Base-by-base conservation (phyloP, 2,113 vertebrate species). In the Calypte anna region DNA sequence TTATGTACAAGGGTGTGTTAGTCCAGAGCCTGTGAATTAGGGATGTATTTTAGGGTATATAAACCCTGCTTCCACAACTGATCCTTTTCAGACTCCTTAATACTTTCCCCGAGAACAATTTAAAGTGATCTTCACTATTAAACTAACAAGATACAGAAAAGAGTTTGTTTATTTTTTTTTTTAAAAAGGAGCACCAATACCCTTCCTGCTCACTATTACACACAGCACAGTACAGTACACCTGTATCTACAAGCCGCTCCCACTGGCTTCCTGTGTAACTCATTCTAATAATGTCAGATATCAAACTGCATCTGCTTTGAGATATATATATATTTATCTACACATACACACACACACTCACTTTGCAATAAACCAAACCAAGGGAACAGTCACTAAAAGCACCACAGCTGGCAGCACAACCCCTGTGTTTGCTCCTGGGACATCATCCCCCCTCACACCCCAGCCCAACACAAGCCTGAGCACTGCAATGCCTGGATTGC, bases 361-460 rank as follows among this genome's bases (percentile, higher is more conserved):
- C 69, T 68, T 67, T 22, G 46, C 50, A 83, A 66, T 40, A 76
- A 46, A 28, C 11, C 55, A 78, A 85, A 53, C 25, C 36, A 38
- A n/a, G 57, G 23, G 19, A 67, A 51, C 19, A 24, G 36, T 31
- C 36, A 82, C 33, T 50, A 23, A 6, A 50, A 59, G 50, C 36
- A 23, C 30, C 9, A 4, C 58, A 21, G 28, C 22, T 8, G 5
- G 50, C 33, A 61, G 48, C 44, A 79, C 31, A 82, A 59, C 12
- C 53, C 24, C 75, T 24, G 8, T 9, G 17, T 62, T 76, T 7
- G 3, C 25, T 70, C 43, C 66, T 50, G 21, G 30, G 68, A 54
- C 36, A 25, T 5, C 0, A 0, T 40, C 8, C 14, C 14, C 1
- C 0, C 15, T 50, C 3, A 1, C 6, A 9, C n/a, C 24, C 8